These are phyloP conservation scores for Chromoteleia sp. DNA, from an alignment of 2,888 invertebrate genomes.

Conservation along the genomic window DNA sequence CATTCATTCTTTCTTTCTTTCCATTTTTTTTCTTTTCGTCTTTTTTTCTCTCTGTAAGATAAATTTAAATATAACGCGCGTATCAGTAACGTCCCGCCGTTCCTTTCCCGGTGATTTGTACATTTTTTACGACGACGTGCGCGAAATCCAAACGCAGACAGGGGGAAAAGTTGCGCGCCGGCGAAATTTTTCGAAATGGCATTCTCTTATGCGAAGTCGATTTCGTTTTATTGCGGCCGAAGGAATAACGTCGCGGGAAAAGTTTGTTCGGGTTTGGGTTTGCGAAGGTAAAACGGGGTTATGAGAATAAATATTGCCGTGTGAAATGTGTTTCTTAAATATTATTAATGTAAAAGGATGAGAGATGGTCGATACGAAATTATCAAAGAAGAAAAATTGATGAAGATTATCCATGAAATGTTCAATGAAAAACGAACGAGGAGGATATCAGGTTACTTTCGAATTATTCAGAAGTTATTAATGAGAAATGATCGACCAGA, in stretches of 20 bases:
- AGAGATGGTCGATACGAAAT: no score
- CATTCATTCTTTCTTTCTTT: no score
- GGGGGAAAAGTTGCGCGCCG: constrained; percentile 32
- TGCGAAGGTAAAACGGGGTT: not conserved
- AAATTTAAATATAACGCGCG: constrained; percentile 47
- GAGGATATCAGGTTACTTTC: no score
- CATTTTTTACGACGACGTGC: constrained; percentile 50
- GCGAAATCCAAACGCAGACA: constrained; percentile 38
- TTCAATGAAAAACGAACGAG: no score
- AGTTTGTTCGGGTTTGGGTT: constrained; percentile 2
- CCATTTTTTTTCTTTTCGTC: constrained; percentile 16
- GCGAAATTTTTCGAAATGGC: constrained; percentile 40
- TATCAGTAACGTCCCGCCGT: constrained; percentile 4
- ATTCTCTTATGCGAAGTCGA: constrained; percentile 27
- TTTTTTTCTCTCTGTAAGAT: no score
- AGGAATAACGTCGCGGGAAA: constrained; percentile 25
- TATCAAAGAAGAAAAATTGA: no score
- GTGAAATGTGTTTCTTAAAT: no score
- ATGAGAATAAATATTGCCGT: no score
- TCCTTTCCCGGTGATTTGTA: constrained; percentile 44
- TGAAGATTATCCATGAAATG: no score
- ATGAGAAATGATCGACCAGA: no score
- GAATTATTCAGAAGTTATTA: no score
- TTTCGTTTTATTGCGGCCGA: constrained; percentile 46
- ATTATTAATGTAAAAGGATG: no score